Base-by-base conservation (phyloP, 2,888 invertebrate species). In the Isoperla grammatica region DNA sequence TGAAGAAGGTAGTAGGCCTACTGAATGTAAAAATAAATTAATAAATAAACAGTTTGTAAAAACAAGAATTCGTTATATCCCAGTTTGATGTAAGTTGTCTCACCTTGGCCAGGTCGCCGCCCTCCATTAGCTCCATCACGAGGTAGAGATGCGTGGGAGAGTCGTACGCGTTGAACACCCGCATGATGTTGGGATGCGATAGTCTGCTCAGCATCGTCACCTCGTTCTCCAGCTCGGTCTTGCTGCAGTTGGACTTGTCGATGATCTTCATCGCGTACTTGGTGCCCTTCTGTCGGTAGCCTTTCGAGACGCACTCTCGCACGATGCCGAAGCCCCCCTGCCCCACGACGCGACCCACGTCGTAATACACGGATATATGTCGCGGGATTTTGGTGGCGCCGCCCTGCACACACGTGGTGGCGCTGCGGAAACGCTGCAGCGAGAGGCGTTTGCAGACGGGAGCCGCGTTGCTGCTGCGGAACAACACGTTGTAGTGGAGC, bases 111-210 rank as follows among this genome's bases (percentile, higher is more conserved):
- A 53, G 37, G 37, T 53, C 39, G 39, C 40, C 15, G 39, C 39
- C 53, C 37, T 9, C 17, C 17, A 53, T 35, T 15, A 53, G 20
- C 13, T 53, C 53, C 11, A 19, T 6, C 6, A 37, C 15, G 19
- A 53, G 39, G 53, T 53, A 53, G 11, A 39, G 15, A 5, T 53
- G 11, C 3, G 39, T 15, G 3, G 53, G 9, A 1, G 37, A 17
- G 53, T 53, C 39, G 39, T 6, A 8, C 17, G 15, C 11, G 4
- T 6, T 9, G 12, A 39, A 19, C 12, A 53, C 37, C 1, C 53
- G 53, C n/a, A 53, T 37, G 19, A 53, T 53, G 39, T 53, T 37
- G 2, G 39, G 39, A n/a, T 53, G 53, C 3, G 39, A 37, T 8
- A 53, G 19, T 1, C 17, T 20, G 13, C 13, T 53, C 17, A 53